Percentiles rank a stretch among this genome's conserved stretches.
Conservation (phyloP, 2,113 vertebrate species). For the Lanius ludovicianus region DNA sequence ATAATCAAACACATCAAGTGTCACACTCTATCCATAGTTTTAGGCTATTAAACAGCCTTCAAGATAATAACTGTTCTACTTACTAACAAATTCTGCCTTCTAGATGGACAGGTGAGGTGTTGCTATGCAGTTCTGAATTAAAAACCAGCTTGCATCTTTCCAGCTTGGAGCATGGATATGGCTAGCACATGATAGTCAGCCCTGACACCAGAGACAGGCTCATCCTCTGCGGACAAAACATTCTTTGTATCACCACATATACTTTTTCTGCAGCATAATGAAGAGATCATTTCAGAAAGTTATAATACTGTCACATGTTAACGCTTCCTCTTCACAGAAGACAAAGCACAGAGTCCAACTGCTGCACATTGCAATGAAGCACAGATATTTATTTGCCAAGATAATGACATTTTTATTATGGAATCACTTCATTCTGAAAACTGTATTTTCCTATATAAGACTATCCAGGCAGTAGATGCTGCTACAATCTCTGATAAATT, state of each 20-base stretch:
- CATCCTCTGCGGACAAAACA: not conserved
- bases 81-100: not conserved
- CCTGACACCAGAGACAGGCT: not conserved
- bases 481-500: not conserved
- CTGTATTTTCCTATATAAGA: not conserved
- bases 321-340: not conserved
- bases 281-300: slow-evolving; percentile 44
- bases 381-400: not conserved
- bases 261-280: not conserved
- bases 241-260: not conserved
- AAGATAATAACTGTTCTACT: not conserved
- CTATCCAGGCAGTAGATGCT: not conserved
- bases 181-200: slow-evolving; percentile 57
- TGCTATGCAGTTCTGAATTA: not conserved
- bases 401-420: not conserved
- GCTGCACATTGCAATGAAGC: not conserved
- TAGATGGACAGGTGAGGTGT: not conserved
- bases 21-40: not conserved
- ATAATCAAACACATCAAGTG: not conserved
- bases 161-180: not conserved
- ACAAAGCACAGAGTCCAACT: slow-evolving; percentile 8
- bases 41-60: not conserved
- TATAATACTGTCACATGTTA: slow-evolving; percentile 4
- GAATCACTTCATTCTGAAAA: not conserved
- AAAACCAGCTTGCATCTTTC: not conserved